These are phyloP conservation scores for Drosophila buzzatii DNA, from an alignment of 2,888 invertebrate species.

Conservation along the genomic window DNA sequence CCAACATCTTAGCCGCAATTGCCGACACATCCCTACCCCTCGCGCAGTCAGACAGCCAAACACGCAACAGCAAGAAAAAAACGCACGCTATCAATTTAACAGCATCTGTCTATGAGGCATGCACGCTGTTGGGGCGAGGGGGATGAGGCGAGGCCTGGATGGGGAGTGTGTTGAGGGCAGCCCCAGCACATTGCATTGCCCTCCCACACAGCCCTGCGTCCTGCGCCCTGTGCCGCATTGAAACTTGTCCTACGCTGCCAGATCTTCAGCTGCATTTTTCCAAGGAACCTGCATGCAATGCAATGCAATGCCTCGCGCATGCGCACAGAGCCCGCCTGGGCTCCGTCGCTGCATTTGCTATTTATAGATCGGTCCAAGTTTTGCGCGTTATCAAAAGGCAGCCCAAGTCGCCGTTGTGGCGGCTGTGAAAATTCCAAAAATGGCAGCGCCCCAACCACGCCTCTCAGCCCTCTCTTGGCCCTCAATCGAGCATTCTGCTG, in stretches of 20 bases:
- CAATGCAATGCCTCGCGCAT: constrained; percentile 50
- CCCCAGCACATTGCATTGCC: constrained; percentile 19
- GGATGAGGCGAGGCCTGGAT: background rate
- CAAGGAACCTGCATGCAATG: constrained; percentile 71
- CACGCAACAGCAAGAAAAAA: constrained; percentile 55
- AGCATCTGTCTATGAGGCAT: constrained; percentile 83
- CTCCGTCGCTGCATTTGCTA: constrained; percentile 31
- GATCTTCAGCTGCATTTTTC: constrained; percentile 64
- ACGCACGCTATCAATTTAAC: constrained; percentile 83
- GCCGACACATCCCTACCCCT: constrained; percentile 24
- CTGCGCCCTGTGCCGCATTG: constrained; percentile 6
- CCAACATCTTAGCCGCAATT: constrained; percentile 46
- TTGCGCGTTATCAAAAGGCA: constrained; percentile 60
- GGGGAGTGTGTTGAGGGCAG: constrained; percentile 21
- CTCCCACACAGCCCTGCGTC: constrained; percentile 64
- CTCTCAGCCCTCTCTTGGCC: too few relatives aligned
- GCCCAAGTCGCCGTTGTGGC: constrained; percentile 61
- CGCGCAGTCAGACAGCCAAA: constrained; percentile 36
- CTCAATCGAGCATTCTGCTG: constrained; percentile 12
- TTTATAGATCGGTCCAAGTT: constrained; percentile 55
- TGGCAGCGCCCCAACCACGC: constrained; percentile 54
- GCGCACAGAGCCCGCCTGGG: constrained; percentile 31
- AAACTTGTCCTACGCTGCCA: constrained; percentile 50
- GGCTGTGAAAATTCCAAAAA: constrained; percentile 69
- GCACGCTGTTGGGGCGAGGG: constrained; percentile 24